Conservation (phyloP, 2,888 invertebrate species). For the Eilema caniola region DNA sequence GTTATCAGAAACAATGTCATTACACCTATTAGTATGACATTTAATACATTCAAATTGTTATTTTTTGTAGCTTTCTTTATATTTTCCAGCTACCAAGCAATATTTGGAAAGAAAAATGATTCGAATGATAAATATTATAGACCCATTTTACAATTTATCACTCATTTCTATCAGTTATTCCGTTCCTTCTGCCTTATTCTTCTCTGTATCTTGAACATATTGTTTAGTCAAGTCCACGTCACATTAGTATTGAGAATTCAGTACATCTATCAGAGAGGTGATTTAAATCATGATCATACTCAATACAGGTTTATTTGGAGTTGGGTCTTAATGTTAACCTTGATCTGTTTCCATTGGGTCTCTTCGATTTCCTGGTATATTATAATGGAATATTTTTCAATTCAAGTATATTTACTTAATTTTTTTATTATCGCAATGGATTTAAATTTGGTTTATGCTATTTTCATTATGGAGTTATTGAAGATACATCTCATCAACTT, state of each 20-base stretch:
- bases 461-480: conserved; percentile 27
- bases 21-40: background rate
- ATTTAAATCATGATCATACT: background rate
- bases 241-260: background rate
- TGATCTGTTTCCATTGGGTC: background rate
- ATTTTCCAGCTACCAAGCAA: background rate
- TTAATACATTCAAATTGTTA: background rate
- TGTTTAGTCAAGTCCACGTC: background rate
- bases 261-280: background rate
- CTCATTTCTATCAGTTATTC: background rate
- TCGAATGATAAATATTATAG: background rate
- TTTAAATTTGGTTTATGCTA: conserved; percentile 24
- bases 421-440: conserved; percentile 13
- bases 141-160: background rate
- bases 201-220: background rate
- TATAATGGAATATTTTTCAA: background rate
- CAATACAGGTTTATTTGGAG: background rate
- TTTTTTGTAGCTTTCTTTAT: background rate
- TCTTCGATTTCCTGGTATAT: background rate
- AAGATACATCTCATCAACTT: conserved; percentile 25
- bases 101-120: background rate
- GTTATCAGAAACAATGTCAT: background rate
- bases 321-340: background rate
- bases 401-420: background rate
- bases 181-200: background rate